Conservation (phyloP, 2,113 vertebrate genomes). For the Corythornis vintsioides region DNA sequence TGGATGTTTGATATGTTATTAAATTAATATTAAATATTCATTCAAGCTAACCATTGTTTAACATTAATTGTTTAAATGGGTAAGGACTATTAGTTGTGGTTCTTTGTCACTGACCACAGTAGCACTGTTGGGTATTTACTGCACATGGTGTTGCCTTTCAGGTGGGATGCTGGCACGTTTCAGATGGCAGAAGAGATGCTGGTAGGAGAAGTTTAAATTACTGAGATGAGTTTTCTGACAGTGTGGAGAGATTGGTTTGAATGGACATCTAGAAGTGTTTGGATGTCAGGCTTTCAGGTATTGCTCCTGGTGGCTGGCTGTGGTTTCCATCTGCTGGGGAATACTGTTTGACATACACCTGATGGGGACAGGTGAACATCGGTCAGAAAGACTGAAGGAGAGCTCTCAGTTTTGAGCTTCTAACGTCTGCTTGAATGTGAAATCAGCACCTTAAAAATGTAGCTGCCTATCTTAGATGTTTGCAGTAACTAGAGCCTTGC, state of each 20-base stretch:
- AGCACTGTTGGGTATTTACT: neutral
- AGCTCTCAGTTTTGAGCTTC: neutral
- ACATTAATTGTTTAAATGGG: neutral
- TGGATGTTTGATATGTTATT: neutral
- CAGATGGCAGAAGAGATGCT: neutral
- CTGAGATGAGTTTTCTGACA: neutral
- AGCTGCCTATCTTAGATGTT: neutral
- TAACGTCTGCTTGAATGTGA: neutral
- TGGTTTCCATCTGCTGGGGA: neutral
- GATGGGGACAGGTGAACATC: neutral
- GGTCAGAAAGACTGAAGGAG: neutral
- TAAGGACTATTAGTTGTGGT: neutral
- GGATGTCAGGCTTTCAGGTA: neutral
- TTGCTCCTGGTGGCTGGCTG: neutral
- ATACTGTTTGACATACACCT: fast-evolving
- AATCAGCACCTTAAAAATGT: neutral
- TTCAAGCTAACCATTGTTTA: neutral
- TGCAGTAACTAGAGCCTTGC: neutral
- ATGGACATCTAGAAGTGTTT: neutral
- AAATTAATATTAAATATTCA: neutral
- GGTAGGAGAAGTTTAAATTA: neutral
- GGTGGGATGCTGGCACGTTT: neutral
- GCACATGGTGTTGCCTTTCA: neutral
- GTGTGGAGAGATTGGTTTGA: neutral
- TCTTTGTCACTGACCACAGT: neutral